Base-by-base conservation (phyloP, 2,113 vertebrate species). In the Sardina pilchardus region DNA sequence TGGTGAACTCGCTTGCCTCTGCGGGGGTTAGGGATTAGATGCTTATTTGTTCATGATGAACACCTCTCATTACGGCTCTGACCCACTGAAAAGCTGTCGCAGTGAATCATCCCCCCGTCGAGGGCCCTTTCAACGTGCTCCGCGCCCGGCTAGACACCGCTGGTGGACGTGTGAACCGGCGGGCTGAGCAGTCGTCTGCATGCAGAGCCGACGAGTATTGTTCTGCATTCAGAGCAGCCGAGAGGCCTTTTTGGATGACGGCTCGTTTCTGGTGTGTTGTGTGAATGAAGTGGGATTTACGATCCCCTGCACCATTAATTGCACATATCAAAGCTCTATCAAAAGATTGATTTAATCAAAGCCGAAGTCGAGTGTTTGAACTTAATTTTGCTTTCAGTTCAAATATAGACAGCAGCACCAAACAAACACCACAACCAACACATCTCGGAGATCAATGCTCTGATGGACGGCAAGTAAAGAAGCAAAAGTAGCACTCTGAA, bases 51-150 rank as follows among this genome's bases (percentile, higher is more conserved):
- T 71, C 30, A 39, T 88, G 81, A 89, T 88, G 80, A 88, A 84
- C 81, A 19, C 10, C 50, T 86, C 85, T 89, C 86, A 89, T 89
- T 88, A 89, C 81, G 81, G 81, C 75, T 47, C 34, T 86, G 88
- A 86, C 85, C 85, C 80, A 34, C 21, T 63, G 53, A 81, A 16
- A 44, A 80, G 80, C 82, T 59, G 71, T 50, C 75, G 85, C 83
- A 39, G 17, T 4, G 39, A 88, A 47, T 82, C 89, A 83, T 83
- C 82, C 50, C 30, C 45, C 4, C 42, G 78, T 85, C 7, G 44
- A 86, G 83, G 53, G 85, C 81, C 39, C 48, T 80, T 7, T 10
- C 83, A 44, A 42, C 81, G 82, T 34, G 47, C 83, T 82, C 83
- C 87, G 75, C 63, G 75, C 43, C 71, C 83, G 26, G 43, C 8